Percentiles rank a stretch among this genome's conserved stretches.
Evolutionary conservation across 2,113 vertebrate genomes (phyloP).

Genomic region (Chiloscyllium plagiosum): DNA sequence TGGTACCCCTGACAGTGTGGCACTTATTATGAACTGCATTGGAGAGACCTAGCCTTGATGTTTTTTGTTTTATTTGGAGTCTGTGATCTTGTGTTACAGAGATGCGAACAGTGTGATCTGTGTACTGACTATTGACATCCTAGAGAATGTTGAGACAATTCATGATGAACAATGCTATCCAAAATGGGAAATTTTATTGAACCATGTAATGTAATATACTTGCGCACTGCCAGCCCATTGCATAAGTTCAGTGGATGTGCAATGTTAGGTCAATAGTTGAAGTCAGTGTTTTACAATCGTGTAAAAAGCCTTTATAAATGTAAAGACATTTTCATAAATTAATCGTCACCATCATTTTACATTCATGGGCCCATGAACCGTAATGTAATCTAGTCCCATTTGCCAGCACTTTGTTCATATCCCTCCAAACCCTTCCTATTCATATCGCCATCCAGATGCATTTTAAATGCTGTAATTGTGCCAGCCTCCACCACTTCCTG

Average conservation of each 20-base stretch:
- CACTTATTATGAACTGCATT: neutral
- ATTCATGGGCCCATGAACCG: neutral
- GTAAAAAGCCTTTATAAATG: neutral
- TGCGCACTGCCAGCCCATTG: neutral
- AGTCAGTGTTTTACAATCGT: neutral
- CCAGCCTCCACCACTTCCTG: no score
- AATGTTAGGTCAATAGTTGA: neutral
- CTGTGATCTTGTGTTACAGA: neutral
- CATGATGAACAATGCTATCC: neutral
- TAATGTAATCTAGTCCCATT: no score
- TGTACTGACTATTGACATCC: neutral
- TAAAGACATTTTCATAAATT: neutral
- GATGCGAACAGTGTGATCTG: neutral
- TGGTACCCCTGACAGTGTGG: neutral
- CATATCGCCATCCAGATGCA: no score
- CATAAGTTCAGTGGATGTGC: neutral
- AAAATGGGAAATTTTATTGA: neutral
- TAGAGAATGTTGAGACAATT: neutral
- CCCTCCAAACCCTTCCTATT: no score
- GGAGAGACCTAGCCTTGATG: neutral
- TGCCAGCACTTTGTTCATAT: no score
- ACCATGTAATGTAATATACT: neutral
- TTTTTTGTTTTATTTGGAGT: neutral
- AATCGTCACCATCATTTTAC: neutral
- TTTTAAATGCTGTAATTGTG: no score